phyloP scores from a whole-genome alignment of 2,113 vertebrate genomes.

The Potamarius usumacintae region DNA sequence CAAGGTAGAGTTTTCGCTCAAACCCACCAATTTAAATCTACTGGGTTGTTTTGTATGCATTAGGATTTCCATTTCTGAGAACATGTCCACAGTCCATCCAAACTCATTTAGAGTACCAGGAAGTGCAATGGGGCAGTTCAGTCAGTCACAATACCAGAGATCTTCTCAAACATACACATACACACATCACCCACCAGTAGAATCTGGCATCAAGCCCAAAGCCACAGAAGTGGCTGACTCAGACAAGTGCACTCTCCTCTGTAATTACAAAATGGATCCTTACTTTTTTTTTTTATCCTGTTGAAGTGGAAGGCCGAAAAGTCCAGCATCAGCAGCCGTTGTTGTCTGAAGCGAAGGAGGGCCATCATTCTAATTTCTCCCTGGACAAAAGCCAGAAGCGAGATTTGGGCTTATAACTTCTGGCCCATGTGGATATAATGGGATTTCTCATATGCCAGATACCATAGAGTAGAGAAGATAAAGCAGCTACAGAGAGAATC shows the following conservation, averaged over 20 bases:
- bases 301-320: conserved; percentile 32
- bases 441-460: conserved; percentile 36
- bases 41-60: not conserved
- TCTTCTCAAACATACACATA: conserved; percentile 30
- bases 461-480: conserved; percentile 38
- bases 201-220: conserved; percentile 25
- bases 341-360: conserved; percentile 47
- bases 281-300: conserved; percentile 31
- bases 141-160: conserved; percentile 16
- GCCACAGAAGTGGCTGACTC: conserved; percentile 47
- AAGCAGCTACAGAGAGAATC: conserved; percentile 25
- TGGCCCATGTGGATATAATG: conserved; percentile 42
- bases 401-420: conserved; percentile 21
- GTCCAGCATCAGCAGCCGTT: conserved; percentile 50
- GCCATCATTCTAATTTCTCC: conserved; percentile 39
- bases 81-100: not conserved
- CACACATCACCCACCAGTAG: not conserved
- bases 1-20: not conserved
- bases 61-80: not conserved
- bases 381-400: conserved; percentile 44
- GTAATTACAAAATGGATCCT: conserved; percentile 52
- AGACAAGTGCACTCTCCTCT: conserved; percentile 34
- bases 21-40: not conserved
- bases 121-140: not conserved
- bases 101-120: not conserved